Base-by-base conservation (phyloP, 2,888 invertebrate species). In the Ptilodon capucinus region DNA sequence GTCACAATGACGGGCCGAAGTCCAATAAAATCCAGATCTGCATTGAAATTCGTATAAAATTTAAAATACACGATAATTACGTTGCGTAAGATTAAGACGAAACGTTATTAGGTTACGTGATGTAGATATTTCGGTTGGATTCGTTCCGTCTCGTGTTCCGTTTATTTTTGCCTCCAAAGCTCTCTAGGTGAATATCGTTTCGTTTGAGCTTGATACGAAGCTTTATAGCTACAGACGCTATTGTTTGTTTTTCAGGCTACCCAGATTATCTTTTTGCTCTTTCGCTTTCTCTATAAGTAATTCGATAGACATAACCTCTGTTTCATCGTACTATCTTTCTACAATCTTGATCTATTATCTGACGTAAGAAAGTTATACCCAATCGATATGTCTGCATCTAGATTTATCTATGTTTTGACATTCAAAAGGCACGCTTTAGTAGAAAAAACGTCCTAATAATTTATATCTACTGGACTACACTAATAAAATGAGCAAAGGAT, bases 131-230 rank as follows among this genome's bases (percentile, higher is more conserved):
- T 81, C 68, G 64, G 77, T 72, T 69, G 65, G 71, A 69, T 71
- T 60, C 62, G 59, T 63, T 56, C 52, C 60, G 67, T 84, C 81
- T 81, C 86, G 83, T 76, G 83, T 25, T 47, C 16, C 44, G 73
- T 80, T 82, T 86, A 85, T 86, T 84, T 87, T 79, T 62, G 76
- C 65, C 64, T 57, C 64, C 50, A 53, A 64, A 76, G 70, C 71
- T 72, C 60, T 57, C 62, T 57, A 48, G 51, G 43, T 61, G 55
- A 55, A 54, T 48, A 57, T 46, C 19, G 50, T 54, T 54, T 54
- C 46, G 60, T n/a, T n/a, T 58, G 54, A 56, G 54, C 60, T 56
- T 48, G 40, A 50, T 45, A 18, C 19, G 34, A 48, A 53, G 45
- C 42, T 70, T 47, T 46, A 48, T 40, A 46, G 51, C 44, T 45